phyloP scores from a whole-genome alignment of 2,888 invertebrate species.

The Parasteatoda lunata region DNA sequence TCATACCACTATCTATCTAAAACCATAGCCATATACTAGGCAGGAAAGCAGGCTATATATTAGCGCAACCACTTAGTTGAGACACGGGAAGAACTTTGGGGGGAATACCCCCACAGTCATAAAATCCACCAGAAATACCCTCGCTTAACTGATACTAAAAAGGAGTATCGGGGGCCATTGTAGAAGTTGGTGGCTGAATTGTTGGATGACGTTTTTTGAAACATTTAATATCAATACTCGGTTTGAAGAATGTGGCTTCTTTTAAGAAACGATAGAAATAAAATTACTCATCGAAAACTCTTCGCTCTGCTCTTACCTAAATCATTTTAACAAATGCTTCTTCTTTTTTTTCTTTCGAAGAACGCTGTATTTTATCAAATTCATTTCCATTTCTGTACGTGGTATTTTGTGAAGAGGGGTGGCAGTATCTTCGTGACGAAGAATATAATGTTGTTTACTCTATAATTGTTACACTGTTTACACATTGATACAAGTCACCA shows the following conservation, averaged over 20 bases:
- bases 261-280: background rate
- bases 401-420: too few relatives aligned
- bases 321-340: too few relatives aligned
- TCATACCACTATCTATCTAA: slow-evolving; percentile 4
- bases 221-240: background rate
- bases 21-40: slow-evolving; percentile 10
- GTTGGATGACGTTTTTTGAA: background rate
- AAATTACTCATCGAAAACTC: background rate
- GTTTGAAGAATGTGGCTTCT: too few relatives aligned
- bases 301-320: too few relatives aligned
- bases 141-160: slow-evolving; percentile 25
- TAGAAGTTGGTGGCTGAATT: background rate
- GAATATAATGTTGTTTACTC: too few relatives aligned
- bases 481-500: too few relatives aligned
- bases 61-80: slow-evolving; percentile 61
- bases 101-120: slow-evolving; percentile 41
- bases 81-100: slow-evolving; percentile 60
- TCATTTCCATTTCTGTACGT: too few relatives aligned
- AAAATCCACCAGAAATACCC: slow-evolving; percentile 44
- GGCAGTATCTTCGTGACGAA: too few relatives aligned
- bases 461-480: too few relatives aligned
- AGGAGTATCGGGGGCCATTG: background rate
- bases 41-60: slow-evolving; percentile 60
- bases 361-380: too few relatives aligned
- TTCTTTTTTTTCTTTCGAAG: too few relatives aligned